phyloP scores from a whole-genome alignment of 2,888 invertebrate genomes.

The Sisyra terminalis region DNA sequence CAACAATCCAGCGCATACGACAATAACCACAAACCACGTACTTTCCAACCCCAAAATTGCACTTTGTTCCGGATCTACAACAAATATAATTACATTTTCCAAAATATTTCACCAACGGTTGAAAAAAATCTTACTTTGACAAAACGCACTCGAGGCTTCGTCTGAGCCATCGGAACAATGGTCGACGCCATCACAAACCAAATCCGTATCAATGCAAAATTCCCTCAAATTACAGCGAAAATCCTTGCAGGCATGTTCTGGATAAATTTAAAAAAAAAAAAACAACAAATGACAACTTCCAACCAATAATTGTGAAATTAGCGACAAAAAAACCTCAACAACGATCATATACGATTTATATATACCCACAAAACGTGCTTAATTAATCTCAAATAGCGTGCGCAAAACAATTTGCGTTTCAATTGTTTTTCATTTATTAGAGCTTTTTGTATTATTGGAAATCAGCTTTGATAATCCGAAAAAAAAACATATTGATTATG shows the following conservation, averaged over 20 bases:
- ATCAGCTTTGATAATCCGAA: background rate
- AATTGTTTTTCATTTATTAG: background rate
- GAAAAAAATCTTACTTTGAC: slow-evolving; percentile 56
- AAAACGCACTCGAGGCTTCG: slow-evolving; percentile 69
- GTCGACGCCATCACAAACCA: slow-evolving; percentile 83
- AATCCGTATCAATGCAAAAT: slow-evolving; percentile 83
- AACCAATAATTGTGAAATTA: background rate
- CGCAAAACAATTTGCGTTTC: background rate
- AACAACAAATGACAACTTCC: background rate
- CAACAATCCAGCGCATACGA: slow-evolving; percentile 51
- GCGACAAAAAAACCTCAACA: too few relatives aligned
- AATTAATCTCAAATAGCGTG: too few relatives aligned
- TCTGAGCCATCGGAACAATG: slow-evolving; percentile 91
- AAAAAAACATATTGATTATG: too few relatives aligned
- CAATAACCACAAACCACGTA: slow-evolving; percentile 59
- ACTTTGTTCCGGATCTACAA: slow-evolving; percentile 39
- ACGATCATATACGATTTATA: background rate
- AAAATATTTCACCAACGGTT: background rate
- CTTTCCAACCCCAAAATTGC: slow-evolving; percentile 55
- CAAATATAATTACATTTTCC: background rate
- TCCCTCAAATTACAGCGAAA: slow-evolving; percentile 75
- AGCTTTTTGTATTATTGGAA: background rate
- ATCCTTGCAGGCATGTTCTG: slow-evolving; percentile 79
- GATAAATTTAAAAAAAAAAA: slow-evolving; percentile 18
- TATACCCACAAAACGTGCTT: too few relatives aligned